Conservation (phyloP, 2,888 invertebrate genomes). For the Allygus modestus region DNA sequence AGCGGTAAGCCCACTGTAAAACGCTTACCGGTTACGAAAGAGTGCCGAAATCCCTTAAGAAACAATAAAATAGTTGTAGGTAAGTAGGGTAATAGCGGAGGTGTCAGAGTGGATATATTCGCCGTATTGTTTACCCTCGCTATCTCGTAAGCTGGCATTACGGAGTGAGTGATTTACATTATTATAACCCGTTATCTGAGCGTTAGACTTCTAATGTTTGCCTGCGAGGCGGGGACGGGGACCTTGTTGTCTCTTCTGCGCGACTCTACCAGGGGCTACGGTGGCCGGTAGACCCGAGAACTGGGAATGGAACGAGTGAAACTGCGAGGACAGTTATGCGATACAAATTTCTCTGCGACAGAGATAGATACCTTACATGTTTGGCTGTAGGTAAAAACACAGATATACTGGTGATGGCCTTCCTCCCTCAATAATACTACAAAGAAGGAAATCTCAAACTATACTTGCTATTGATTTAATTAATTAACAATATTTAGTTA, state of each 20-base stretch:
- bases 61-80: conserved; percentile 59
- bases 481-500: too few relatives aligned
- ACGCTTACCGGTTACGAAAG: conserved; percentile 56
- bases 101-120: conserved; percentile 39
- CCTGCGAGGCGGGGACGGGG: conserved; percentile 9
- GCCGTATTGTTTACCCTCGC: conserved; percentile 31
- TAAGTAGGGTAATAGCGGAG: conserved; percentile 51
- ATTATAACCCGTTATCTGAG: conserved; percentile 49
- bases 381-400: too few relatives aligned
- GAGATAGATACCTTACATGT: too few relatives aligned
- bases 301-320: too few relatives aligned
- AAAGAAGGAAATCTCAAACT: too few relatives aligned
- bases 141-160: conserved; percentile 51
- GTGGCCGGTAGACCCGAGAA: neutral
- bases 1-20: conserved; percentile 38
- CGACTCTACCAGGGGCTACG: neutral
- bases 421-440: too few relatives aligned
- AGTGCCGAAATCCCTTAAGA: conserved; percentile 52
- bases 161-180: conserved; percentile 52
- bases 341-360: too few relatives aligned
- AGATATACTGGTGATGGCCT: too few relatives aligned
- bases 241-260: conserved; percentile 8
- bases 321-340: too few relatives aligned
- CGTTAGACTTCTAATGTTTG: conserved; percentile 50
- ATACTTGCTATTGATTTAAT: too few relatives aligned